Conservation (phyloP, 2,888 invertebrate species). For the Eledona agricola region DNA sequence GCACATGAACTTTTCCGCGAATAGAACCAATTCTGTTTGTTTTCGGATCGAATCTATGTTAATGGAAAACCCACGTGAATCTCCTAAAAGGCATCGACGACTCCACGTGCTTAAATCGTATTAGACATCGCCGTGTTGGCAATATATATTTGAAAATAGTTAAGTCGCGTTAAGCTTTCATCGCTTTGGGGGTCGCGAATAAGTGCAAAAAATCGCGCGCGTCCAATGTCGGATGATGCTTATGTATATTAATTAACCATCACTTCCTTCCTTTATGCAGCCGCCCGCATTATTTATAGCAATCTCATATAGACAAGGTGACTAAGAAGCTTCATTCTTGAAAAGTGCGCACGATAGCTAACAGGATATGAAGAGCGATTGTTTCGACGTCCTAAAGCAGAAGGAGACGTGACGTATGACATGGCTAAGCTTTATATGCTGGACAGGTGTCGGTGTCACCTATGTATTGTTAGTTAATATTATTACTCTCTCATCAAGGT, state of each 20-base stretch:
- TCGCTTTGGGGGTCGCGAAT: no score
- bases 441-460: constrained; percentile 26
- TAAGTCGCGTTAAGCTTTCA: no score
- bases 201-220: no score
- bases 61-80: constrained; percentile 4
- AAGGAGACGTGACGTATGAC: constrained; percentile 29
- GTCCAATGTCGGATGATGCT: constrained; percentile 8
- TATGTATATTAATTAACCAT: constrained; percentile 28
- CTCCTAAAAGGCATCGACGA: constrained; percentile 6
- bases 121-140: constrained; percentile 6
- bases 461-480: constrained; percentile 30
- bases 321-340: constrained; percentile 25
- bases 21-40: no score
- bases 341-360: constrained; percentile 25
- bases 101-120: constrained; percentile 17
- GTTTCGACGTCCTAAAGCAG: constrained; percentile 31
- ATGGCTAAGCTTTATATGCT: constrained; percentile 27
- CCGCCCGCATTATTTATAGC: constrained; percentile 21
- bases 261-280: constrained; percentile 22
- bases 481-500: constrained; percentile 33
- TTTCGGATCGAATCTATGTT: constrained; percentile 7
- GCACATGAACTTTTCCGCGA: no score
- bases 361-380: constrained; percentile 31
- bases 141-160: no score
- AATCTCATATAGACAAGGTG: constrained; percentile 23